Base-by-base conservation (phyloP, 2,113 vertebrate species). In the Tachycineta bicolor region DNA sequence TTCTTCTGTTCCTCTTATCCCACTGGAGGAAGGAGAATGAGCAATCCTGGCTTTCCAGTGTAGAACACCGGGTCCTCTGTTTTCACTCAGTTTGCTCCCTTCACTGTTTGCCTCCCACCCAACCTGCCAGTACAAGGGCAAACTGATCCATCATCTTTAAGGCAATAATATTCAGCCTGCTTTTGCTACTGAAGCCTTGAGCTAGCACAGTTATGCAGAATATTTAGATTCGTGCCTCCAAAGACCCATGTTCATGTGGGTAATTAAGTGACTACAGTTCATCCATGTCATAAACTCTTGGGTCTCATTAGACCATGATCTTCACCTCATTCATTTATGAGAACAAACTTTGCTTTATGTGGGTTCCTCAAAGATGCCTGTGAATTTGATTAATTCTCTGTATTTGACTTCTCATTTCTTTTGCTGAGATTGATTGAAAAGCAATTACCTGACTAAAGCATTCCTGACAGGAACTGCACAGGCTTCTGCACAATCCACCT, bases 401-500 rank as follows among this genome's bases (percentile, higher is more conserved):
- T 47, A 83, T 47, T 37, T 52, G 67, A 87, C 68, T 96, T 67
- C 26, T 89, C 47, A 67, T 71, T 92, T 90, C 73, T 94, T 62
- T 71, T 44, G 64, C 86, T 39, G 64, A 90, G 80, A 86, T 71
- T 81, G 85, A 88, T 6, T 94, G 87, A 83, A 90, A 94, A 93
- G 70, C 92, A 91, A 76, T 83, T 82, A 94, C 77, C 47, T 62
- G 37, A 80, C 55, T 80, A 81, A 80, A 91, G 59, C 11, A 29
- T 71, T 92, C 62, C n/a, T 4, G 0, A 26, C 3, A 15, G 58
- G 60, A 87, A 34, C 50, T 9, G 5, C 74, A 91, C 52, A 47
- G 3, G 2, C 68, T 89, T 74, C 50, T 68, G 43, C 47, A 90
- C 64, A 95, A 79, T 60, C 52, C 12, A 16, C 56, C 34, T 77